Conservation (phyloP, 2,797 vertebrate species). For the Tenualosa ilisha region DNA sequence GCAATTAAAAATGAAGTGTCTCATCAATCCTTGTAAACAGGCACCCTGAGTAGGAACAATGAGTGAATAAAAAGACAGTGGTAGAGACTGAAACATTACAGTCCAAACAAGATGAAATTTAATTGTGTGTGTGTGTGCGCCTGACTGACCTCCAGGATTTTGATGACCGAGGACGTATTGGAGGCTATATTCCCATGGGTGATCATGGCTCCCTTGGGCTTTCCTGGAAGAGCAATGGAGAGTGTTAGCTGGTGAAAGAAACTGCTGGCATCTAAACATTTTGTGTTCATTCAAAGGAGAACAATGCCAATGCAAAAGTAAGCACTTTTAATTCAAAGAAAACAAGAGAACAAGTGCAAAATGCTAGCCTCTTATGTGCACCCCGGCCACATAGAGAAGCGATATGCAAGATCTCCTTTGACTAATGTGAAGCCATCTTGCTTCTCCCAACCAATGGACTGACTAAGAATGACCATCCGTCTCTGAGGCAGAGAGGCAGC, state of each 20-base stretch:
- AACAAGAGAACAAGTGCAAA: not conserved
- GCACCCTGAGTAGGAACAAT: slow-evolving; percentile 39
- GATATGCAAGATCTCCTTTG: too few species aligned
- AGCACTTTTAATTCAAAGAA: too few species aligned
- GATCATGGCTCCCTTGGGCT: slow-evolving; percentile 86
- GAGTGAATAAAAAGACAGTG: slow-evolving; percentile 55
- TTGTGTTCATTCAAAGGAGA: not conserved
- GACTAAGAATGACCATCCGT: too few species aligned
- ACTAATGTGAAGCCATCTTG: too few species aligned
- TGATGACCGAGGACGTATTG: slow-evolving; percentile 83
- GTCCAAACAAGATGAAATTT: not conserved
- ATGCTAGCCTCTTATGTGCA: not conserved
- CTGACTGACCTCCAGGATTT: slow-evolving; percentile 80
- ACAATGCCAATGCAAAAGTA: not conserved
- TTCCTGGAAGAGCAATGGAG: slow-evolving; percentile 62
- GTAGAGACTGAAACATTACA: not conserved
- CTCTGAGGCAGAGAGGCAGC: too few species aligned
- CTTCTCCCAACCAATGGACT: too few species aligned
- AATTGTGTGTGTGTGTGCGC: not conserved
- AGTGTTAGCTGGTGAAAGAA: not conserved
- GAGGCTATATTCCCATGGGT: slow-evolving; percentile 84
- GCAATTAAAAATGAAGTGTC: slow-evolving; percentile 71
- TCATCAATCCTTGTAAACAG: slow-evolving; percentile 72
- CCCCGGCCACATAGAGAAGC: not conserved
- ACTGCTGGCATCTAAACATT: not conserved